Evolutionary conservation across 2,113 vertebrate species (phyloP).

Genomic region (Melanerpes formicivorus): DNA sequence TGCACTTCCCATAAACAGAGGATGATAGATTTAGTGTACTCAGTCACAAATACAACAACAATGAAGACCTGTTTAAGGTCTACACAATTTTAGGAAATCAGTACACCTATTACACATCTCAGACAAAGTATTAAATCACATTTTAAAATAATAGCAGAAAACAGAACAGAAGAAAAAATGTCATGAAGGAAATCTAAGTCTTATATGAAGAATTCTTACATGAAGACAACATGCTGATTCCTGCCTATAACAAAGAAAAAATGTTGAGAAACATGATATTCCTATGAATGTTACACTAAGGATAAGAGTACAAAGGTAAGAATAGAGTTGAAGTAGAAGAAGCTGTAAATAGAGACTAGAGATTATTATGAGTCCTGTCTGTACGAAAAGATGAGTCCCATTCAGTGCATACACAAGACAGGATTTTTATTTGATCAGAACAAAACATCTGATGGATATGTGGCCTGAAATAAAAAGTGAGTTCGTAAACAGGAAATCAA

Average conservation of each 20-base stretch:
- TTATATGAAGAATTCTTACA: background rate
- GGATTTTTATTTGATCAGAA: background rate
- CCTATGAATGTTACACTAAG: background rate
- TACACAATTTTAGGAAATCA: fast-evolving
- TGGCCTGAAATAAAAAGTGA: background rate
- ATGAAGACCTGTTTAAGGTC: background rate
- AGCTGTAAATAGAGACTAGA: background rate
- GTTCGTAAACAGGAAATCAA: background rate
- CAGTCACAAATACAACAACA: background rate
- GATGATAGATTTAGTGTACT: background rate
- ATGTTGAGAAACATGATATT: background rate
- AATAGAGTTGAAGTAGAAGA: background rate
- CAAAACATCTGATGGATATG: background rate
- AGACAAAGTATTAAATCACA: background rate
- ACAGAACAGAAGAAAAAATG: background rate
- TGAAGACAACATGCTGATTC: background rate
- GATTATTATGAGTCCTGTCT: background rate
- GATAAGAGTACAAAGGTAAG: background rate
- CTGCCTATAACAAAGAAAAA: background rate
- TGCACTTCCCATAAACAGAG: background rate
- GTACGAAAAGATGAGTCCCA: background rate
- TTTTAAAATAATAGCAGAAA: background rate
- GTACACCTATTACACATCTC: background rate
- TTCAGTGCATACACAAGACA: background rate
- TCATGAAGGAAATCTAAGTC: background rate